Base-by-base conservation (phyloP, 2,797 vertebrate species). In the Rhincodon typus region DNA sequence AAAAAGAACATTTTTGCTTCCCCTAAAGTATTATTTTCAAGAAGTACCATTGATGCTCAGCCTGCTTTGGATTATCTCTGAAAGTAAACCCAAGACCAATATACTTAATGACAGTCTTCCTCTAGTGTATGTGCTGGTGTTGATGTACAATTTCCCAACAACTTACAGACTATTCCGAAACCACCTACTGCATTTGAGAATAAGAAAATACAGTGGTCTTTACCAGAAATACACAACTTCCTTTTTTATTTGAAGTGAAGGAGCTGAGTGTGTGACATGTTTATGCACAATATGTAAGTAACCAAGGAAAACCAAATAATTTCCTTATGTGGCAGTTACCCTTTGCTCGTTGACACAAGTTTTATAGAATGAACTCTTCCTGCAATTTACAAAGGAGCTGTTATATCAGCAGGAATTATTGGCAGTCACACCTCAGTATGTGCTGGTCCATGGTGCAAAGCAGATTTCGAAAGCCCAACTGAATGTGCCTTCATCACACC, bases 391-490 rank as follows among this genome's bases (percentile, higher is more conserved):
- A 95, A 72, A 95, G 94, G 46, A 94, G 27, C 69, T 74, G 38
- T 70, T 46, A 46, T 72, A 34, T 94, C 93, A 94, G 93, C 93
- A 72, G 69, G 90, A 93, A 42, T 23, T 4, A 25, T 93, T 93
- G 66, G 90, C 90, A 93, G 90, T 38, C 66, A 91, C 5, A 62
- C 87, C 19, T 95, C 96, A 96, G 96, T 96, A 96, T 96, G 87
- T 96, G 66, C 23, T 67, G n/a, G n/a, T 69, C n/a, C 38, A n/a
- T 67, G 90, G 38, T 93, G 5, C 62, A 93, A 93, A 67, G 34
- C 90, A 93, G 90, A 93, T 93, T 93, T 66, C 25, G 34, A 42
- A 69, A 93, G 25, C 66, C 42, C 90, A 25, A 93, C n/a, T 38
- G 19, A 93, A 93, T 66, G 15, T 93, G 38, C 25, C 21, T 93